phyloP scores from a whole-genome alignment of 2,113 vertebrate genomes.

The Oreotragus oreotragus region DNA sequence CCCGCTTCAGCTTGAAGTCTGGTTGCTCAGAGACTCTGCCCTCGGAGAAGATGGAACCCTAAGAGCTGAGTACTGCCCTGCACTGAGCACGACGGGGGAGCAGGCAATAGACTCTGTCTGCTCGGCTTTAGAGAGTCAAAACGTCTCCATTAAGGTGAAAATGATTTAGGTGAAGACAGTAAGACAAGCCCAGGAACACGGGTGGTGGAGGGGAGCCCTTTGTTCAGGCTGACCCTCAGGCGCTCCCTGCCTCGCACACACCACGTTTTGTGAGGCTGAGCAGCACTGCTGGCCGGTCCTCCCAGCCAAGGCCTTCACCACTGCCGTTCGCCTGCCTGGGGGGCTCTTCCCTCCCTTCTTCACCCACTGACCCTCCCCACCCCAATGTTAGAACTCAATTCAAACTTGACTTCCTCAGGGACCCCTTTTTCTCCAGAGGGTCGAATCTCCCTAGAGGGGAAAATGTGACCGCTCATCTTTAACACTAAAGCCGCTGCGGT shows the following conservation, averaged over 20 bases:
- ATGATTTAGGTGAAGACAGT: neutral
- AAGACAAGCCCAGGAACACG: neutral
- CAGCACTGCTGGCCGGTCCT: neutral
- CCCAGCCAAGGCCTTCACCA: rapidly evolving
- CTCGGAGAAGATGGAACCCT: too few species aligned
- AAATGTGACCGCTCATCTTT: rapidly evolving
- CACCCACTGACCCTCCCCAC: neutral
- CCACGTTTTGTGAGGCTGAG: neutral
- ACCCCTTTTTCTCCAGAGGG: neutral
- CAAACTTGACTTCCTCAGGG: neutral
- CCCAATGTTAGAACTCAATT: neutral
- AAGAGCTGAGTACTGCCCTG: neutral
- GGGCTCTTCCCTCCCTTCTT: neutral
- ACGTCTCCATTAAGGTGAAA: neutral
- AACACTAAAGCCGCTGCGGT: rapidly evolving
- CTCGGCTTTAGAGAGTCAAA: neutral
- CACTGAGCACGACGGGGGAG: neutral
- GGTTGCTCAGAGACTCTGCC: neutral
- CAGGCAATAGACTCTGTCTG: neutral
- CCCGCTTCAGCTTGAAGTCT: rapidly evolving
- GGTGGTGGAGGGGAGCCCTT: neutral
- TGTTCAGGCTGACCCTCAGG: too few species aligned
- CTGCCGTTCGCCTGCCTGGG: rapidly evolving
- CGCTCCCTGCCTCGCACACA: neutral
- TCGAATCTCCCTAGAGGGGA: neutral